Conservation (phyloP, 2,888 invertebrate species). For the Dorcus parallelipipedus region DNA sequence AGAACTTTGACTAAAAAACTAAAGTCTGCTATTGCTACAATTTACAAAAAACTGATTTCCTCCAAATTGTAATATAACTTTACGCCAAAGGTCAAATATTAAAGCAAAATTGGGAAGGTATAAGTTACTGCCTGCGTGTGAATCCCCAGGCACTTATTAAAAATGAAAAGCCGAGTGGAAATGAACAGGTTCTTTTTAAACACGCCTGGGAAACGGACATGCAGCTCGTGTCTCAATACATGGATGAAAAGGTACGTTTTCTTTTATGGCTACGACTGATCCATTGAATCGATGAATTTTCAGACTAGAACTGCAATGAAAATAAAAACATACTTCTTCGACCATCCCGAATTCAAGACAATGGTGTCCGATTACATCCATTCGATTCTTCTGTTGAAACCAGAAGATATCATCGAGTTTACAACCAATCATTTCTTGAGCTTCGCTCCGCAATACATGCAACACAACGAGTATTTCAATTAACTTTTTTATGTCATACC, state of each 20-base stretch:
- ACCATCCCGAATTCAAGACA: conserved; percentile 56
- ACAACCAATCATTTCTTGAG: conserved; percentile 56
- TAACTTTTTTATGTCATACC: background rate
- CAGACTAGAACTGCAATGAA: conserved; percentile 52
- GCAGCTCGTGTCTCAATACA: conserved; percentile 59
- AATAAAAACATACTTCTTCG: conserved; percentile 56
- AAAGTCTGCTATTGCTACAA: too few species aligned
- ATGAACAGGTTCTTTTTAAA: conserved; percentile 48
- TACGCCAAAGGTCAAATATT: conserved; percentile 52
- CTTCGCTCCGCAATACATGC: conserved; percentile 51
- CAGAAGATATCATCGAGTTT: conserved; percentile 56
- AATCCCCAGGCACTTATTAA: conserved; percentile 52
- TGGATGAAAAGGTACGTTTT: conserved; percentile 57
- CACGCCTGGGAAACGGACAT: conserved; percentile 58
- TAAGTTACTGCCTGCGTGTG: conserved; percentile 55
- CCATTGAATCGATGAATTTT: conserved; percentile 4
- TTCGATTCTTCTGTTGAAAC: conserved; percentile 56
- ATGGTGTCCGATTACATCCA: conserved; percentile 61
- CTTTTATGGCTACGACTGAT: background rate
- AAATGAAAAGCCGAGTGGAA: conserved; percentile 29
- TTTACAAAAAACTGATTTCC: too few species aligned
- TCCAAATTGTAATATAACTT: too few species aligned
- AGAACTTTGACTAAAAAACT: too few species aligned
- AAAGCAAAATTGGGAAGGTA: conserved; percentile 61
- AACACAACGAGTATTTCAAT: conserved; percentile 53